Conservation (phyloP, 2,888 invertebrate genomes). For the Scaptomyza tumidula region DNA sequence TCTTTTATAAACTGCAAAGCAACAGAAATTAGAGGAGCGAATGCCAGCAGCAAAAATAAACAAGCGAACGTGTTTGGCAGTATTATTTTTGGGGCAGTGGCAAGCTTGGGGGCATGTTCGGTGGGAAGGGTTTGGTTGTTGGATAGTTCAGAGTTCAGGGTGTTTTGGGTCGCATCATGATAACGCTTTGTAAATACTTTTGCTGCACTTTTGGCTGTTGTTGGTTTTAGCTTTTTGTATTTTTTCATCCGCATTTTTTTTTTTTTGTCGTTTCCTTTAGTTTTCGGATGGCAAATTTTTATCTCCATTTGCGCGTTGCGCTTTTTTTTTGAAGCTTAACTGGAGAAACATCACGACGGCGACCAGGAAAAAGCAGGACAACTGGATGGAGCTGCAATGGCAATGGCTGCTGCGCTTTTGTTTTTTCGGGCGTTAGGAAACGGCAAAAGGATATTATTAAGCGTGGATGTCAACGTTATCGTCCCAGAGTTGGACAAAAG, state of each 20-base stretch:
- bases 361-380: conserved; percentile 58
- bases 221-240: conserved; percentile 48
- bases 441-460: conserved; percentile 71
- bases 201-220: conserved; percentile 78
- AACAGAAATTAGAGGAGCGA: conserved; percentile 73
- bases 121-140: conserved; percentile 8
- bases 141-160: conserved; percentile 62
- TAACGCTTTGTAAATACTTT: conserved; percentile 79
- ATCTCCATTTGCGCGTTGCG: conserved; percentile 75
- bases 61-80: conserved; percentile 63
- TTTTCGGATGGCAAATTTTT: conserved; percentile 75
- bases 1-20: conserved; percentile 70
- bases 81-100: conserved; percentile 1
- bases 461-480: conserved; percentile 81
- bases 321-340: conserved; percentile 57
- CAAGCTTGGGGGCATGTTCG: conserved; percentile 11
- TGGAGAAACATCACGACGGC: conserved; percentile 71
- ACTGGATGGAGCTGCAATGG: conserved; percentile 6
- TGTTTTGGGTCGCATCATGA: conserved; percentile 69
- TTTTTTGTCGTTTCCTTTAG: conserved; percentile 71
- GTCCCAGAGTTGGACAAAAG: conserved; percentile 56
- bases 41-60: conserved; percentile 73
- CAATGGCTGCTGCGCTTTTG: conserved; percentile 66
- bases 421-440: conserved; percentile 66
- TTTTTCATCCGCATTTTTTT: conserved; percentile 1